These are phyloP conservation scores for Synanthedon andrenaeformis DNA, from an alignment of 2,888 invertebrate genomes.

Conservation along the genomic window DNA sequence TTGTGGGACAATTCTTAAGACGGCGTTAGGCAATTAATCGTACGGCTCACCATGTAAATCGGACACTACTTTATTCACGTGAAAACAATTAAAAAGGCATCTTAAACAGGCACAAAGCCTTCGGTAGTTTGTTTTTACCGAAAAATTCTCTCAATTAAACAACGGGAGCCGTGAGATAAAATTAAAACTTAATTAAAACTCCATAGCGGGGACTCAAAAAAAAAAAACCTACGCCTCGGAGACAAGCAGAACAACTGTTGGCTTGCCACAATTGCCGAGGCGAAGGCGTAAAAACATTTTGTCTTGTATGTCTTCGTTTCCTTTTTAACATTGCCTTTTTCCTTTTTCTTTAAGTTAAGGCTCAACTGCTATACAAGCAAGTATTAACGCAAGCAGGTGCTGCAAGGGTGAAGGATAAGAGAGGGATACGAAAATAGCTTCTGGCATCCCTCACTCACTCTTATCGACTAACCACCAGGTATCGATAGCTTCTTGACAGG, in stretches of 20 bases:
- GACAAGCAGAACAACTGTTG: constrained; percentile 12
- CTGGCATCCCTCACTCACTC: too few relatives aligned
- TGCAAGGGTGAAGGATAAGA: too few relatives aligned
- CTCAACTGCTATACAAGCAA: too few relatives aligned
- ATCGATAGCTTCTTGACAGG: too few relatives aligned
- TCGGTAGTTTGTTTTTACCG: constrained; percentile 12
- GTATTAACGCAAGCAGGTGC: too few relatives aligned
- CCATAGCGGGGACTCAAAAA: constrained; percentile 32
- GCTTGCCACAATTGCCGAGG: constrained; percentile 4
- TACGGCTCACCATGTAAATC: neutral
- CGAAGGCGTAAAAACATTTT: constrained; percentile 46
- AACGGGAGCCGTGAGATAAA: constrained; percentile 57
- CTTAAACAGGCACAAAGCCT: constrained; percentile 20
- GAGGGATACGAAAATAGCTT: too few relatives aligned
- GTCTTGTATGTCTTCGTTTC: constrained; percentile 30
- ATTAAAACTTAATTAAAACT: constrained; percentile 67
- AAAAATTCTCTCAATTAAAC: constrained; percentile 41
- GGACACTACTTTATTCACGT: constrained; percentile 3
- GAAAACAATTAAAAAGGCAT: constrained; percentile 23
- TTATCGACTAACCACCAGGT: too few relatives aligned
- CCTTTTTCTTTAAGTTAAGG: too few relatives aligned
- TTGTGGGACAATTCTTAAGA: too few relatives aligned
- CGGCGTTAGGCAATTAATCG: neutral
- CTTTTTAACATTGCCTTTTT: too few relatives aligned
- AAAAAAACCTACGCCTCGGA: constrained; percentile 10